Base-by-base conservation (phyloP, 2,797 vertebrate genomes). In the Nasua narica region DNA sequence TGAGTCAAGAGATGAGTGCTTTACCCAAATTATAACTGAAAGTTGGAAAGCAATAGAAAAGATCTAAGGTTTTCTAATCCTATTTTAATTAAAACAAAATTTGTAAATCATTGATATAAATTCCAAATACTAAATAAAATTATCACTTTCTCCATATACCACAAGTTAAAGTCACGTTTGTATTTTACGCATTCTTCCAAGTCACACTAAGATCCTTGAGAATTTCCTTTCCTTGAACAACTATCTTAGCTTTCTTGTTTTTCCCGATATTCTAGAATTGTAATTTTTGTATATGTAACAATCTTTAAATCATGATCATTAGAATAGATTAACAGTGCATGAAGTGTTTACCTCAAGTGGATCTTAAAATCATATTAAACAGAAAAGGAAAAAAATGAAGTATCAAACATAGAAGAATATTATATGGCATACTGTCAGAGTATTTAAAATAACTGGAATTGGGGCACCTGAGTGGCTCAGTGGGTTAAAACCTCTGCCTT, bases 71-170 rank as follows among this genome's bases (percentile, higher is more conserved):
- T 85, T 69, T 77, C 15, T 77, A 72, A 60, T 46, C 6, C 15
- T 79, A 74, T 67, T 86, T 89, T 91, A 85, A 60, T 92, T 95
- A 88, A 96, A 95, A 62, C 74, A 27, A 93, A 84, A 89, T 76
- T 87, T 95, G 16, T 87, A 94, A 86, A 89, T 91, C 29, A 70
- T 40, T 96, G 29, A 96, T 94, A 91, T 82, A 94, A 91, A 3
- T 76, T 92, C 10, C 23, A 70, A 60, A 60, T 48, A 46, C 6
- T 86, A 79, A 87, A 29, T 54, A 52, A 81, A 83, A 46, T 9
- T 9, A 52, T 0, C 0, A 90, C 7, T 87, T 94, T 91, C 4
- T 67, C 15, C 35, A 19, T 40, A 16, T 52, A 3, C 0, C 43
- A 23, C 67, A 54, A 50, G 37, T 3, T 48, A 72, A 94, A 78